phyloP scores from a whole-genome alignment of 2,113 vertebrate genomes.

The Lontra canadensis region DNA sequence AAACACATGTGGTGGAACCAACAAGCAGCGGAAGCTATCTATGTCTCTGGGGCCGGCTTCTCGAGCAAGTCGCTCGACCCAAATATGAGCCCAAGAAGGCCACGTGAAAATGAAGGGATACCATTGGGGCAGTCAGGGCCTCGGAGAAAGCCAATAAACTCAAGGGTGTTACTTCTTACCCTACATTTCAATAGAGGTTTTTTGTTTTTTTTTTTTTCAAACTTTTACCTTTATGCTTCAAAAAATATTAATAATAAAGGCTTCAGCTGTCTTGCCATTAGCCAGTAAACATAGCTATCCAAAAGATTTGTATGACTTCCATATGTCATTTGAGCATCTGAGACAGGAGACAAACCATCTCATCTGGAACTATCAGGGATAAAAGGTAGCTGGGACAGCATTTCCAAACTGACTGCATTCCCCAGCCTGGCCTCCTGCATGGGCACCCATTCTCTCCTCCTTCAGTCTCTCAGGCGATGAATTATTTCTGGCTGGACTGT shows the following conservation, averaged over 20 bases:
- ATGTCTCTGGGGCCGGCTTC: constrained; percentile 34
- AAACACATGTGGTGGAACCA: not conserved
- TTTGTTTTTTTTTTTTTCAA: too few species aligned
- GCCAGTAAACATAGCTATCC: not conserved
- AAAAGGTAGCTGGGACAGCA: not conserved
- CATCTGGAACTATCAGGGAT: constrained; percentile 28
- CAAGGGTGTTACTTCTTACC: not conserved
- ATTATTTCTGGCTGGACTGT: constrained; percentile 32
- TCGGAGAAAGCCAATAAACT: not conserved
- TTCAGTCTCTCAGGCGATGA: not conserved
- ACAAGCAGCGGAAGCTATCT: constrained; percentile 26
- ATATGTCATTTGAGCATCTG: constrained; percentile 26
- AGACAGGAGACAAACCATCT: constrained; percentile 32
- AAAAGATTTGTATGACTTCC: constrained; percentile 61
- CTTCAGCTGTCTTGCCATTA: constrained; percentile 25
- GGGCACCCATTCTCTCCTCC: not conserved
- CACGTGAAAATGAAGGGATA: not conserved
- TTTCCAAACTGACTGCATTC: not conserved
- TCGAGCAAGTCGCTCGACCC: not conserved
- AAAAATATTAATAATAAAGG: constrained; percentile 12
- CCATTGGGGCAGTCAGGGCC: not conserved
- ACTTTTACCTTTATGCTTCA: constrained; percentile 21
- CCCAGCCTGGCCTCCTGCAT: not conserved
- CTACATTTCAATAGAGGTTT: not conserved
- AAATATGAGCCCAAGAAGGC: not conserved